A percentile compares a stretch with the other conserved stretches of the same genome.
Conservation (phyloP, 2,113 vertebrate genomes). For the Cryptomyrus ogoouensis region DNA sequence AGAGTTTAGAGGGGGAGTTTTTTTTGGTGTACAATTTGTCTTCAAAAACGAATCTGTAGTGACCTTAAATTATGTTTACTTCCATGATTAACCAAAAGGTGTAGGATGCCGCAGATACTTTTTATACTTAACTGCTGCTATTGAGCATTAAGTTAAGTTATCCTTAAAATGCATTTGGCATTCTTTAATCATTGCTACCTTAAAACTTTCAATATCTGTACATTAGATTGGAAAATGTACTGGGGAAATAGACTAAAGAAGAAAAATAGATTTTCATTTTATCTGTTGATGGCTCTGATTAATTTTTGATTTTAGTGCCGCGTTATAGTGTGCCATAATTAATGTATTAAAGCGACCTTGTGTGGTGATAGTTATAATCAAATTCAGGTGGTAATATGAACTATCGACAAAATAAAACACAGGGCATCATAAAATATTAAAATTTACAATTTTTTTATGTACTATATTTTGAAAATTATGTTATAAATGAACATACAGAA, state of each 20-base stretch:
- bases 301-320: neutral
- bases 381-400: neutral
- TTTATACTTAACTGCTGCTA: neutral
- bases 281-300: neutral
- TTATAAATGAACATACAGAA: neutral
- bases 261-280: neutral
- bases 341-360: neutral
- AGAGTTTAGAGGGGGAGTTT: constrained; percentile 18
- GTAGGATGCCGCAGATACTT: neutral
- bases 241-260: neutral
- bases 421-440: neutral
- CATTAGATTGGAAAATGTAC: neutral
- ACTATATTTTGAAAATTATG: neutral
- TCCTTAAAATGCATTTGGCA: neutral
- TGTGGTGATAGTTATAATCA: neutral
- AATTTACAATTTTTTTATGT: neutral
- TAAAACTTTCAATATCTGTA: neutral
- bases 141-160: neutral
- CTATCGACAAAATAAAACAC: neutral
- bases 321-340: neutral
- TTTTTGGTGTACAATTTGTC: neutral
- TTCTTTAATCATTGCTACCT: neutral
- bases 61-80: neutral
- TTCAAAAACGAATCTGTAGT: neutral
- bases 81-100: neutral